Percentiles rank a stretch among this genome's conserved stretches.
phyloP scores from a whole-genome alignment of 2,888 invertebrate genomes.

The Diaphora mendica region DNA sequence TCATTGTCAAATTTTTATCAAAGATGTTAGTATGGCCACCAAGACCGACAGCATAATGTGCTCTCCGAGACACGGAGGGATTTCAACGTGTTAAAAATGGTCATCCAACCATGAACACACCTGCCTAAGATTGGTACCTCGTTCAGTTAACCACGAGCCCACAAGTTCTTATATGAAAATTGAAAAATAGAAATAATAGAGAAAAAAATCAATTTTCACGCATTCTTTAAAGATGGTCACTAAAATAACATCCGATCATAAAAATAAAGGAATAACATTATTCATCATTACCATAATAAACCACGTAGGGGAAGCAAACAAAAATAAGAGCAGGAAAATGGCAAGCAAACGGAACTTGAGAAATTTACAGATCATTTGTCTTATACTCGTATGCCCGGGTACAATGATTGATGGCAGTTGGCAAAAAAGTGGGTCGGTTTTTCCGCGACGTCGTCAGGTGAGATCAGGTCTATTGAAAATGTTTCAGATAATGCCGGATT shows the following conservation, averaged over 20 bases:
- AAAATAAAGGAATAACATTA: conserved; percentile 35
- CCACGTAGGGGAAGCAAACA: conserved; percentile 32
- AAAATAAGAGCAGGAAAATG: conserved; percentile 22
- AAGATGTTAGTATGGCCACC: too few species aligned
- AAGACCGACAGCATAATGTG: too few species aligned
- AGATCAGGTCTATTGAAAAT: conserved; percentile 45
- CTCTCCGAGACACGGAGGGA: too few species aligned
- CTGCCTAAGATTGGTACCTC: too few species aligned
- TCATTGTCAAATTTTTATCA: too few species aligned
- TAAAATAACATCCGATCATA: conserved; percentile 27
- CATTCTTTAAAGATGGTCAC: conserved; percentile 16
- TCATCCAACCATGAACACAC: too few species aligned
- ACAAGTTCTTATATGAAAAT: neutral
- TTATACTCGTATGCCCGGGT: conserved; percentile 42
- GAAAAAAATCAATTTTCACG: neutral
- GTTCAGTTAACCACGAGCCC: too few species aligned
- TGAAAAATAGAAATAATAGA: too few species aligned
- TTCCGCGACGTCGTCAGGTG: conserved; percentile 47
- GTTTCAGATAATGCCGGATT: conserved; percentile 22
- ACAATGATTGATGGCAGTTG: conserved; percentile 57
- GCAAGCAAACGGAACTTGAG: conserved; percentile 37
- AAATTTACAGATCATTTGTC: conserved; percentile 61
- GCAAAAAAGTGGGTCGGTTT: conserved; percentile 54
- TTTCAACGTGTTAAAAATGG: too few species aligned
- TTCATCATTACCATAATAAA: conserved; percentile 41